Percentiles rank a stretch among this genome's conserved stretches.
Conservation (phyloP, 2,888 invertebrate genomes). For the Lissocephala sabroskyi region DNA sequence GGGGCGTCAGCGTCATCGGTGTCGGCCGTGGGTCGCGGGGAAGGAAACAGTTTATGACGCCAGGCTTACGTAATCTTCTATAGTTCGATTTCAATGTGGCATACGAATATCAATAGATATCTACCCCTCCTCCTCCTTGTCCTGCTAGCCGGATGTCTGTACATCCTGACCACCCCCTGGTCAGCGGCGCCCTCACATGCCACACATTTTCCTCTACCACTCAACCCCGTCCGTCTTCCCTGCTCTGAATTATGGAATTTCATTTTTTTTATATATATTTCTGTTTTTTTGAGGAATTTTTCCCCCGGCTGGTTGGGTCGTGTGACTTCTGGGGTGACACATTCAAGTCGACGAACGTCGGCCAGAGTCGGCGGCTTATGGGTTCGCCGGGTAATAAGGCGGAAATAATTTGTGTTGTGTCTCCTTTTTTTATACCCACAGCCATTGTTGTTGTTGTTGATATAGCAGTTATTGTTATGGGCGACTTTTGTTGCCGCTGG, state of each 20-base stretch:
- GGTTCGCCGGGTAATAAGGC: slow-evolving; percentile 67
- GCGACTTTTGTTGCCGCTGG: too few species aligned
- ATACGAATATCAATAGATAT: too few species aligned
- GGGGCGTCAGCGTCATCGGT: slow-evolving; percentile 2
- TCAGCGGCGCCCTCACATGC: too few species aligned
- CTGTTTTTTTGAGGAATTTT: slow-evolving; percentile 19
- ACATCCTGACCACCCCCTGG: too few species aligned
- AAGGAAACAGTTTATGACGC: slow-evolving; percentile 39
- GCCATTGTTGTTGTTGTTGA: too few species aligned
- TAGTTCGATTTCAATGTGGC: neutral
- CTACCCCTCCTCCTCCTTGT: too few species aligned
- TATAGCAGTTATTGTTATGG: too few species aligned
- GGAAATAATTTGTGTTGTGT: slow-evolving; percentile 64
- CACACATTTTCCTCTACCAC: slow-evolving; percentile 9
- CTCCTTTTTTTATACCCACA: neutral
- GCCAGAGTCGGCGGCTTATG: slow-evolving; percentile 29
- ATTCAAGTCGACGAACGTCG: slow-evolving; percentile 19
- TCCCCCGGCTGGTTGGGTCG: slow-evolving; percentile 17
- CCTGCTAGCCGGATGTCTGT: too few species aligned
- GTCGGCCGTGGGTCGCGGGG: slow-evolving; percentile 5
- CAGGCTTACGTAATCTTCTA: slow-evolving; percentile 47
- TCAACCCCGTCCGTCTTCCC: too few species aligned
- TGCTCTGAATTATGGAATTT: slow-evolving; percentile 53
- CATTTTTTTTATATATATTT: slow-evolving; percentile 15
- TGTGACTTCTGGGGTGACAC: slow-evolving; percentile 29